A percentile compares a stretch with the other conserved stretches of the same genome.
Evolutionary conservation across 2,113 vertebrate species (phyloP).

Genomic region (Loxodonta africana): DNA sequence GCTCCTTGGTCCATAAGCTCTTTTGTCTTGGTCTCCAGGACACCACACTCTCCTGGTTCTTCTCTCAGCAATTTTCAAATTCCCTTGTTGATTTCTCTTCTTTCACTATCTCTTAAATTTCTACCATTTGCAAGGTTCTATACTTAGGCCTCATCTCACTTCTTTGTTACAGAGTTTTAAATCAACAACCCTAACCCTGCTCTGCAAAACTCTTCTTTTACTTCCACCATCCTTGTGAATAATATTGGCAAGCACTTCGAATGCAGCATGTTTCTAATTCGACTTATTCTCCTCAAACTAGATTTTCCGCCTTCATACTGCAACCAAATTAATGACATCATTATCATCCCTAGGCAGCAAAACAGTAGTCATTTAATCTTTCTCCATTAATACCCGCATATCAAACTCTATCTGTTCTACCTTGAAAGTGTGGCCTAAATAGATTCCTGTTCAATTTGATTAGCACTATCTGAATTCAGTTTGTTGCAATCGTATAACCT

Average conservation of each 20-base stretch:
- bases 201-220: conserved; percentile 55
- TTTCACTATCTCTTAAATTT: not conserved
- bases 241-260: conserved; percentile 35
- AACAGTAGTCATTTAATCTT: conserved; percentile 33
- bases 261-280: conserved; percentile 65
- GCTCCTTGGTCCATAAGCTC: not conserved
- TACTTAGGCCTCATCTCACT: not conserved
- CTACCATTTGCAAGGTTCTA: not conserved
- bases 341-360: conserved; percentile 37
- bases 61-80: not conserved
- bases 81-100: not conserved
- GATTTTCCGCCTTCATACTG: conserved; percentile 35
- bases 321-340: conserved; percentile 68
- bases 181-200: conserved; percentile 1
- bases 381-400: conserved; percentile 14
- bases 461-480: conserved; percentile 26
- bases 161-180: conserved; percentile 46
- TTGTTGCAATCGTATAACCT: not conserved
- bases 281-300: conserved; percentile 63
- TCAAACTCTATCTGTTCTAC: conserved; percentile 11
- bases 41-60: not conserved
- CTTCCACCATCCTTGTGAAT: conserved; percentile 62
- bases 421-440: conserved; percentile 50
- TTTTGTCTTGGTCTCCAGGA: not conserved
- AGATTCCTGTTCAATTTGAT: conserved; percentile 51